phyloP scores from a whole-genome alignment of 2,888 invertebrate species.

The Pachliopta kotzebuea region DNA sequence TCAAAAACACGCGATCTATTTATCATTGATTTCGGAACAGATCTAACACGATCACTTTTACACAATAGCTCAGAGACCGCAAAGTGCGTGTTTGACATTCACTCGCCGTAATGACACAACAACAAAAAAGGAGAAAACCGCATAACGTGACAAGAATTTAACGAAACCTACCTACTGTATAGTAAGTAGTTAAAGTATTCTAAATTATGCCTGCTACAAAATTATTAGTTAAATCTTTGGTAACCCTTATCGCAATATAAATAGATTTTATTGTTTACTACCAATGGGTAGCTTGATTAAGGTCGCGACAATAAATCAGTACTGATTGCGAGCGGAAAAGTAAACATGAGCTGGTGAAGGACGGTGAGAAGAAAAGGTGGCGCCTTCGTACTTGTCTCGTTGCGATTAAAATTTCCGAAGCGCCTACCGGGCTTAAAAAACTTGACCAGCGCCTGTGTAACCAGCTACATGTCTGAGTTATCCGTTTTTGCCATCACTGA shows the following conservation, averaged over 20 bases:
- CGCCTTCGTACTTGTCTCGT: conserved; percentile 26
- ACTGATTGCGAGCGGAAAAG: conserved; percentile 34
- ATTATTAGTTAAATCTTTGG: neutral
- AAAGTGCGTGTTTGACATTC: conserved; percentile 22
- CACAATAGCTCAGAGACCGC: conserved; percentile 7
- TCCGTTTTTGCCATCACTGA: conserved; percentile 30
- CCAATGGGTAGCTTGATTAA: neutral
- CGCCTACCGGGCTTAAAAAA: conserved; percentile 21
- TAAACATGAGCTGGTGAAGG: conserved; percentile 35
- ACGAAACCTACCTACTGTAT: neutral
- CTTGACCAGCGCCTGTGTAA: conserved; percentile 16
- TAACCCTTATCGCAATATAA: neutral
- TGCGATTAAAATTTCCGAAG: conserved; percentile 28
- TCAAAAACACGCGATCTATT: conserved; percentile 25
- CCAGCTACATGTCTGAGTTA: conserved; percentile 22
- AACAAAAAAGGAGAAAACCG: conserved; percentile 19
- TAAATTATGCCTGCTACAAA: no score
- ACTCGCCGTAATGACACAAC: conserved; percentile 10
- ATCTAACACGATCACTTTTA: conserved; percentile 10
- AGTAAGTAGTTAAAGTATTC: neutral
- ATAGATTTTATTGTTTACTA: neutral
- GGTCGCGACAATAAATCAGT: conserved; percentile 30
- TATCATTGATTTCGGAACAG: conserved; percentile 20
- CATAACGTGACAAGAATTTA: conserved; percentile 16
- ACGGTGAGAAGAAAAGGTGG: conserved; percentile 34